Conservation (phyloP, 1,140 invertebrate species). For the Leptopilina clavipes region DNA sequence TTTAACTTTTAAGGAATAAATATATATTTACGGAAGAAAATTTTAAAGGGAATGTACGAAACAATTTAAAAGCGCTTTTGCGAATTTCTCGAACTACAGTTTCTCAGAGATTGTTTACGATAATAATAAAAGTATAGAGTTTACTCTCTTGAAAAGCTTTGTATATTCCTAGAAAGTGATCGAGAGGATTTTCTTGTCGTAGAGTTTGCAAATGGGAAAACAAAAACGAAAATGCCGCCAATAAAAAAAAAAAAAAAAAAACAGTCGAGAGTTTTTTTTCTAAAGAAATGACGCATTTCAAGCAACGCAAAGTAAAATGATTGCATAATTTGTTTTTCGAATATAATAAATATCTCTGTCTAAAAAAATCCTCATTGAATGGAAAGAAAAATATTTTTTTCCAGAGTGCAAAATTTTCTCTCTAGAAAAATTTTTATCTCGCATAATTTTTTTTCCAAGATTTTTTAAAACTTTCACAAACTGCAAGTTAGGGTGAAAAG, state of each 20-base stretch:
- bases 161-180: conserved; percentile 14
- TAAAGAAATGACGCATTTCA: background rate
- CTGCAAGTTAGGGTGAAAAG: too few relatives aligned
- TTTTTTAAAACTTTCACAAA: too few relatives aligned
- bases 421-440: too few relatives aligned
- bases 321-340: too few relatives aligned
- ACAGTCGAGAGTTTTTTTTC: conserved; percentile 5
- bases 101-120: conserved; percentile 13
- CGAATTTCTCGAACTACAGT: background rate
- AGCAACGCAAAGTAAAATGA: background rate
- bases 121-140: conserved; percentile 32
- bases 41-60: conserved; percentile 22
- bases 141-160: conserved; percentile 26
- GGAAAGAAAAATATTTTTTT: too few relatives aligned
- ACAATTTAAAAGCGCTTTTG: background rate
- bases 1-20: background rate
- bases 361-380: too few relatives aligned
- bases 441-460: too few relatives aligned
- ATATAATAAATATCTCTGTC: too few relatives aligned
- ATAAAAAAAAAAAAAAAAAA: background rate
- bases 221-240: conserved; percentile 39
- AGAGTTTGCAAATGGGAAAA: conserved; percentile 31
- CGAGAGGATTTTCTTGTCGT: conserved; percentile 19
- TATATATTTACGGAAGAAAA: background rate
- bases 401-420: too few relatives aligned